Base-by-base conservation (phyloP, 1,140 invertebrate genomes). In the Pogonomyrmex barbatus region DNA sequence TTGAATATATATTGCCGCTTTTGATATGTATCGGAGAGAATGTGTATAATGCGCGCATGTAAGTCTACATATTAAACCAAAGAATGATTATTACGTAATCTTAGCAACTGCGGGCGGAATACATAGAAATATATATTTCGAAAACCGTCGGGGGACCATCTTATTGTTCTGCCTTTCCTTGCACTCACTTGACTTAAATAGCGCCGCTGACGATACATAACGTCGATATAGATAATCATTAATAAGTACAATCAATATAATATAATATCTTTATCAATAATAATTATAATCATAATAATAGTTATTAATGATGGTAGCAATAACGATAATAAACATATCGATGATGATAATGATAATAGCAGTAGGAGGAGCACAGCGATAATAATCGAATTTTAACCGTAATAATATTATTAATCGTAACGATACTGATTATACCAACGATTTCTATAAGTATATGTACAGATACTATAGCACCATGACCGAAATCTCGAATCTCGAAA, bases 41-140 rank as follows among this genome's bases (percentile, higher is more conserved):
- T 5, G 52, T 78, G 63, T 63, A 88, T 87, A 89, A 75, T 83
- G 24, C 58, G 88, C 84, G 89, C 87, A 89, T 86, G 89, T 91
- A 88, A 93, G 91, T 93, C 77, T 91, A 94, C 24, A 24, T 92
- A 91, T 91, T 88, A 93, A 94, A 94, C 89, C 92, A 91, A 93
- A 93, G 92, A 91, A 87, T 83, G 81, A 89, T 88, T 89, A 87
- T 68, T 89, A 87, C 88, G 70, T 87, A 87, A 86, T 91, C 89
- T 83, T 90, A 86, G 90, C 83, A 75, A 60, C 82, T 90, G 87
- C 81, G 86, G 89, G 87, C 88, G 87, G 88, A 89, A 89, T 89
- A 89, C 79, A 68, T 73, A 63, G 65, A 86, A 88, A 68, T 86
- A 75, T 86, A 68, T 86, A 75, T 86, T 47, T 83, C 30, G 39